Evolutionary conservation across 2,888 invertebrate species (phyloP).

Genomic region (Polylopha cassiicola): DNA sequence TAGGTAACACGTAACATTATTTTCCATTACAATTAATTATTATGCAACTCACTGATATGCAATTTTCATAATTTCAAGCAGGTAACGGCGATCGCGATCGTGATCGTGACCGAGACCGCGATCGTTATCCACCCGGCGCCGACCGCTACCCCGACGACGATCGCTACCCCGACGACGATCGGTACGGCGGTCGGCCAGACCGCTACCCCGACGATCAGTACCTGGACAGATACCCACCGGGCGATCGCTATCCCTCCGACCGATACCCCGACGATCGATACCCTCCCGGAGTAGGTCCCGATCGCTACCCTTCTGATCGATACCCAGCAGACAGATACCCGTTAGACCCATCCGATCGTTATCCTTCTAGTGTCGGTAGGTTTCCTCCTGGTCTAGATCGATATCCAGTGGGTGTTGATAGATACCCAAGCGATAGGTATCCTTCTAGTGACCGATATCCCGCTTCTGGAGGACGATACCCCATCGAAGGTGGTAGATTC

Average conservation of each 20-base stretch:
- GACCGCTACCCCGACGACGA: slow-evolving; percentile 72
- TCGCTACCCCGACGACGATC: slow-evolving; percentile 72
- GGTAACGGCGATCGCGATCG: slow-evolving; percentile 50
- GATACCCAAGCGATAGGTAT: slow-evolving; percentile 69
- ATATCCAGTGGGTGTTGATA: slow-evolving; percentile 58
- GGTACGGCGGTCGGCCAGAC: slow-evolving; percentile 64
- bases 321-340: slow-evolving; percentile 50
- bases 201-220: slow-evolving; percentile 76
- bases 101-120: slow-evolving; percentile 41
- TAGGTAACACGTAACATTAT: too few species aligned
- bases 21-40: too few species aligned
- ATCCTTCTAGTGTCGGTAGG: slow-evolving; percentile 63
- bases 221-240: too few species aligned
- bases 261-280: slow-evolving; percentile 50
- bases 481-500: too few species aligned
- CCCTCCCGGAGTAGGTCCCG: too few species aligned
- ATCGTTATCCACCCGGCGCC: slow-evolving; percentile 65
- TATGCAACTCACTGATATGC: not conserved
- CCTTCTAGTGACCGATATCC: slow-evolving; percentile 60
- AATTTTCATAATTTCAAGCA: slow-evolving; percentile 45
- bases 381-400: slow-evolving; percentile 51
- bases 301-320: slow-evolving; percentile 59
- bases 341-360: slow-evolving; percentile 60
- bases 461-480: too few species aligned
- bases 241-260: slow-evolving; percentile 69